These are phyloP conservation scores for Danio kyathit DNA, from an alignment of 2,797 vertebrate genomes.

Conservation along the genomic window DNA sequence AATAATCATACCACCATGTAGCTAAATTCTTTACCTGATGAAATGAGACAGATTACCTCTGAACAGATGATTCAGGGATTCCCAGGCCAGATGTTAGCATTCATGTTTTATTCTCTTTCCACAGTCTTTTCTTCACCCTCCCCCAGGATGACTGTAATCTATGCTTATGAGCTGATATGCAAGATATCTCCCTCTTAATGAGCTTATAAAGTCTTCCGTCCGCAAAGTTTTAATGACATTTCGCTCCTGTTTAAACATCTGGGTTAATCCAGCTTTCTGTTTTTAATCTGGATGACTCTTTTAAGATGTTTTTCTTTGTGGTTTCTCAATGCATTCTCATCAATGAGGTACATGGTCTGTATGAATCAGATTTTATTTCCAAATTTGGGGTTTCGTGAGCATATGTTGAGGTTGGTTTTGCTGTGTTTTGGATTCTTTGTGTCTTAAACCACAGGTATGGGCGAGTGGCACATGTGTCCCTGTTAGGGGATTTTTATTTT, in stretches of 20 bases:
- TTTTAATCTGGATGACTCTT: constrained; percentile 34
- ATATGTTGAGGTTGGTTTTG: constrained; percentile 26
- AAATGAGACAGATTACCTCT: constrained; percentile 28
- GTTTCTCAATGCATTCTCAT: constrained; percentile 27
- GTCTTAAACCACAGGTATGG: constrained; percentile 23
- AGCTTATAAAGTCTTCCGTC: constrained; percentile 46
- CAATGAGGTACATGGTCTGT: constrained; percentile 10
- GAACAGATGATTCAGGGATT: constrained; percentile 53
- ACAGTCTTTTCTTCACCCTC: constrained; percentile 22
- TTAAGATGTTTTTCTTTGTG: constrained; percentile 38
- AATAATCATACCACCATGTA: constrained; percentile 23
- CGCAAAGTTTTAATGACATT: constrained; percentile 47
- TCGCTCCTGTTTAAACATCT: constrained; percentile 45
- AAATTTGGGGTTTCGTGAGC: not conserved
- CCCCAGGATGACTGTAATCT: constrained; percentile 50
- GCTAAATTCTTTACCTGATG: constrained; percentile 16
- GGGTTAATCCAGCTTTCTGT: constrained; percentile 18
- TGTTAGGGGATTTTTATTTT: constrained; percentile 42
- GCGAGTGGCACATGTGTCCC: constrained; percentile 32
- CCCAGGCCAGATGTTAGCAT: constrained; percentile 55
- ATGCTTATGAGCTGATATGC: constrained; percentile 57
- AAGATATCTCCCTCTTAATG: constrained; percentile 33
- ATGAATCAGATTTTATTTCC: constrained; percentile 48
- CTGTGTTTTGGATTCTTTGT: constrained; percentile 10
- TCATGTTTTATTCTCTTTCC: constrained; percentile 23